These are phyloP conservation scores for Campoplex nolae DNA, from an alignment of 2,888 invertebrate genomes.

Conservation along the genomic window DNA sequence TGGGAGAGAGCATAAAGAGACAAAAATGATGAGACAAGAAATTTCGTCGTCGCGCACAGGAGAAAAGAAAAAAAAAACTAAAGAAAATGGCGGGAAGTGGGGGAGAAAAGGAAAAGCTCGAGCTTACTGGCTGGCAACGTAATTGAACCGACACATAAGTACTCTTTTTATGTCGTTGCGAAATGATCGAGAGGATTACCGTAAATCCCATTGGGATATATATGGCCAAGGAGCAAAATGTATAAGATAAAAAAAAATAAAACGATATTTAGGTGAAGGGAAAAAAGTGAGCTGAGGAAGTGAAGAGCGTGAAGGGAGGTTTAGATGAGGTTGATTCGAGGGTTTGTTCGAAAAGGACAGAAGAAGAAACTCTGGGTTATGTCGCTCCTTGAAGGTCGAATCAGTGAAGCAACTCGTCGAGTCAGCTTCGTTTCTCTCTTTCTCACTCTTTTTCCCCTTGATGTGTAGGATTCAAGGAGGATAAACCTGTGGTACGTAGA, in stretches of 20 bases:
- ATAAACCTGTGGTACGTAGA: slow-evolving; percentile 23
- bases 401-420: slow-evolving; percentile 59
- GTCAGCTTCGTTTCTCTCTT: slow-evolving; percentile 55
- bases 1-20: slow-evolving; percentile 23
- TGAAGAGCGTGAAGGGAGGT: slow-evolving; percentile 27
- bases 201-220: slow-evolving; percentile 75
- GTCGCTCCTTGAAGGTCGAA: slow-evolving; percentile 60
- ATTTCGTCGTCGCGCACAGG: slow-evolving; percentile 31
- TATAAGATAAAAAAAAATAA: slow-evolving; percentile 35
- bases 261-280: slow-evolving; percentile 28
- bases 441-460: slow-evolving; percentile 36
- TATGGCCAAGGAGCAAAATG: slow-evolving; percentile 26
- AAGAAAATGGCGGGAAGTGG: neutral
- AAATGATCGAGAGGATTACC: slow-evolving; percentile 82
- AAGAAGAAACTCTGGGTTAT: slow-evolving; percentile 53
- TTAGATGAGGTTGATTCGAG: slow-evolving; percentile 27
- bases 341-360: slow-evolving; percentile 11
- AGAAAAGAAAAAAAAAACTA: neutral
- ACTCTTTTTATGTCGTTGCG: slow-evolving; percentile 80
- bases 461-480: slow-evolving; percentile 12
- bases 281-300: neutral
- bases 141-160: slow-evolving; percentile 79
- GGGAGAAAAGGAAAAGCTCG: slow-evolving; percentile 42
- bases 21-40: slow-evolving; percentile 34
- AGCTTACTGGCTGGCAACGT: slow-evolving; percentile 69